Base-by-base conservation (phyloP, 1,140 invertebrate species). In the Pseudachorutes palmiensis region DNA sequence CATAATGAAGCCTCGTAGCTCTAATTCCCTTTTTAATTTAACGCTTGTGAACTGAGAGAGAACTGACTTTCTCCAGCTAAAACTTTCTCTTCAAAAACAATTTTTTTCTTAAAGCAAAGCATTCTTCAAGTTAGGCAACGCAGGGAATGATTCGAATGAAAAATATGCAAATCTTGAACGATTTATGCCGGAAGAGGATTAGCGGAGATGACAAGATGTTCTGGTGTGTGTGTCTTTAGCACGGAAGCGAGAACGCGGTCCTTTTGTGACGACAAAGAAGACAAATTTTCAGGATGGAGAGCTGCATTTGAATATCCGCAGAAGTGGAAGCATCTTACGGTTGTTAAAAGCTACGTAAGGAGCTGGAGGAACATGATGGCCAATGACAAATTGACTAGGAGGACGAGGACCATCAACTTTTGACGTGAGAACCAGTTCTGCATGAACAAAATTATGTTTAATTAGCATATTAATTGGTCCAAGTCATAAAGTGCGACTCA, bases 361-460 rank as follows among this genome's bases (percentile, higher is more conserved):
- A 97, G 83, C 80, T 97, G 96, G 84, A 95, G 92, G 82, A 97
- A 97, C 87, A 97, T 91, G 80, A 95, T 88, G 76, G 92, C 94
- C 84, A 98, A 82, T 74, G 91, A 92, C 79, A 97, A 88, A 83
- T 97, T 98, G 80, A 97, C 87, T 80, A 97, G 91, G 72, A 97
- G 86, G 71, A 98, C 91, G 77, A 97, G 82, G 81, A 98, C 89
- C 77, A 97, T 88, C 76, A 98, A 85, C 82, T 96, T 92, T 81
- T 97, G 92, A 76, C 93, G 86, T 76, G 92, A 93, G 80, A 97
- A 93, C 93, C 94, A 98, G 83, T 97, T 94, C 94, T 98, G 84
- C 16, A 86, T 86, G 60, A 75, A 71, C 73, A 76, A 70, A 74
- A 68, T 62, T 29, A 57, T 32, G 19, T 60, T 14, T 31, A 49